phyloP scores from a whole-genome alignment of 2,113 vertebrate genomes.

The Nyctereutes procyonoides region DNA sequence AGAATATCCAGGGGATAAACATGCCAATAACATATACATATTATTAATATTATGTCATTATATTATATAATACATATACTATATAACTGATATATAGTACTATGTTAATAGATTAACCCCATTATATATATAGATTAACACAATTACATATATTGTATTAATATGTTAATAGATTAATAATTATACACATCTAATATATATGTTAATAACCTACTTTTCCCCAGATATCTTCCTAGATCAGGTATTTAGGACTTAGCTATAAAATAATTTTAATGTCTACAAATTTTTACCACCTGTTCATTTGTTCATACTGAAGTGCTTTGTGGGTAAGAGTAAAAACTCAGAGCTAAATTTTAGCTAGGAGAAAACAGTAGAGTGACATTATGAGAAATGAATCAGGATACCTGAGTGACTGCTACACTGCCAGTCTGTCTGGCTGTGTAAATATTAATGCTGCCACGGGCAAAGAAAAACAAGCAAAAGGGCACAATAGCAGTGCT shows the following conservation, averaged over 20 bases:
- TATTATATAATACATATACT: not conserved
- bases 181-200: not conserved
- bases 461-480: not conserved
- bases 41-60: not conserved
- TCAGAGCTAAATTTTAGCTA: not conserved
- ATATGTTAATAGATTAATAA: not conserved
- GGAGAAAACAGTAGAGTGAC: not conserved
- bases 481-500: not conserved
- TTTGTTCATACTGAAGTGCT: not conserved
- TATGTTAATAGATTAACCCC: not conserved
- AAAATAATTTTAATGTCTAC: not conserved
- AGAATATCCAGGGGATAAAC: not conserved
- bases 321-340: not conserved
- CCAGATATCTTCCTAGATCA: not conserved
- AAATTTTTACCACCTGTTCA: not conserved
- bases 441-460: fast-evolving
- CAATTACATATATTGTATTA: not conserved
- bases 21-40: not conserved
- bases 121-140: not conserved
- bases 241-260: not conserved
- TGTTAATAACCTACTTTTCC: not conserved
- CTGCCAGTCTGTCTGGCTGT: too few species aligned
- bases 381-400: not conserved
- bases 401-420: not conserved
- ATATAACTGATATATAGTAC: not conserved